Evolutionary conservation across 2,888 invertebrate species (phyloP).

Genomic region (Phengaris alcon): DNA sequence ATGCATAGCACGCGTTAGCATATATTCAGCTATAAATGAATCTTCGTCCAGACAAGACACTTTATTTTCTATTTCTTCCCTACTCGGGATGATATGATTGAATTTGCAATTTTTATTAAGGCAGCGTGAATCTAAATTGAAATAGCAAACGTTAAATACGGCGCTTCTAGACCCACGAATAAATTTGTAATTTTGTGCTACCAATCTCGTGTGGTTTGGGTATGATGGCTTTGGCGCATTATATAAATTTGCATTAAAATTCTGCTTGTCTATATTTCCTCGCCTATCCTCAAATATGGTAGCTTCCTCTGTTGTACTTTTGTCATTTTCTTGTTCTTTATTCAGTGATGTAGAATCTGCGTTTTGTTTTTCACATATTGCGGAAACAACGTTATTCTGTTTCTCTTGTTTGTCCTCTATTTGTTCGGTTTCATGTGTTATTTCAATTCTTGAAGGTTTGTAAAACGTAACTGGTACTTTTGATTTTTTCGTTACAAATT

Average conservation of each 20-base stretch:
- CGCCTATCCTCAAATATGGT: constrained; percentile 31
- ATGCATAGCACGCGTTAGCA: constrained; percentile 43
- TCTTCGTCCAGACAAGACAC: constrained; percentile 41
- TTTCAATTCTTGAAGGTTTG: constrained; percentile 48
- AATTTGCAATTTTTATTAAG: constrained; percentile 48
- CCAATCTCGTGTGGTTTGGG: constrained; percentile 34
- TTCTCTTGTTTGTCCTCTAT: constrained; percentile 7
- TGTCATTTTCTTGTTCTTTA: constrained; percentile 41
- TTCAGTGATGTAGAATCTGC: constrained; percentile 58
- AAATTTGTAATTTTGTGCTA: constrained; percentile 38
- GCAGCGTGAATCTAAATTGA: constrained; percentile 50
- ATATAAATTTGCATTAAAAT: constrained; percentile 13
- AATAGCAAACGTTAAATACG: constrained; percentile 55
- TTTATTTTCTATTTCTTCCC: constrained; percentile 34
- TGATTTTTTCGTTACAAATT: constrained; percentile 38
- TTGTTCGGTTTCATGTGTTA: constrained; percentile 27
- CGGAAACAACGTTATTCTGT: constrained; percentile 35
- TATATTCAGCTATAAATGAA: constrained; percentile 55
- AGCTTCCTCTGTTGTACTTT: constrained; percentile 9
- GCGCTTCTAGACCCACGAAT: constrained; percentile 39
- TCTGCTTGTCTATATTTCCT: not conserved
- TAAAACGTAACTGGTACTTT: constrained; percentile 43
- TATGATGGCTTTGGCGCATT: not conserved
- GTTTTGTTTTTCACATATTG: constrained; percentile 56
- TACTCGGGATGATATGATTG: constrained; percentile 43